Percentiles rank a stretch among this genome's conserved stretches.
Evolutionary conservation across 2,113 vertebrate genomes (phyloP).

Genomic region (Phalacrocorax aristotelis): DNA sequence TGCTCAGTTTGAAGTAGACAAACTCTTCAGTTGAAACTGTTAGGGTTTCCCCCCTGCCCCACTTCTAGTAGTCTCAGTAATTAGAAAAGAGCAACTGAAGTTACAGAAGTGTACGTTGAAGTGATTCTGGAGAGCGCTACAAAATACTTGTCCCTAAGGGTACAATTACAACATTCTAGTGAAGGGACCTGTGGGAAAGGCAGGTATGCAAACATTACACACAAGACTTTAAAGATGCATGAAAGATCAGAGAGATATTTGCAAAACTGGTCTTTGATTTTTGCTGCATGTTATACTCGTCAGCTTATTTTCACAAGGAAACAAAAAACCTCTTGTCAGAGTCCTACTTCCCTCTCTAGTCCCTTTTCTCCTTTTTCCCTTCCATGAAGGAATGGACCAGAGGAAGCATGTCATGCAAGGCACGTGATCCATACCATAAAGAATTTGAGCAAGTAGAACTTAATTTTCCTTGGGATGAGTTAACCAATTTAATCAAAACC

Average conservation of each 20-base stretch:
- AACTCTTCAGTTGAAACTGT: neutral
- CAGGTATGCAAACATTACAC: neutral
- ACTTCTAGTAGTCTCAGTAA: neutral
- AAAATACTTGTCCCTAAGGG: neutral
- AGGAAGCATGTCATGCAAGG: neutral
- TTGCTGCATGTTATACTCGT: neutral
- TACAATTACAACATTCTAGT: neutral
- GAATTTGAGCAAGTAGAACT: neutral
- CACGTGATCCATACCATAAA: neutral
- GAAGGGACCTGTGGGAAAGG: neutral
- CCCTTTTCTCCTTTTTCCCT: neutral
- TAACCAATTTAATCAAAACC: neutral
- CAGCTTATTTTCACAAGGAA: neutral
- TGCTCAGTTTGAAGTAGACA: neutral
- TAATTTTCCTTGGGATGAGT: neutral
- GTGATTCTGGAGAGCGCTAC: neutral
- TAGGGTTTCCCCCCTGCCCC: neutral
- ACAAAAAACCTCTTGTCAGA: neutral
- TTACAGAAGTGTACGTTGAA: neutral
- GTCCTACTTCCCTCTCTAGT: neutral
- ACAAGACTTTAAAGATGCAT: neutral
- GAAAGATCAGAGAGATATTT: neutral
- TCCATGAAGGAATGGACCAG: neutral
- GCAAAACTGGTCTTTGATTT: neutral
- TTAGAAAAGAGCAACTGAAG: conserved; percentile 17